Conservation (phyloP, 2,113 vertebrate species). For the Columba livia region DNA sequence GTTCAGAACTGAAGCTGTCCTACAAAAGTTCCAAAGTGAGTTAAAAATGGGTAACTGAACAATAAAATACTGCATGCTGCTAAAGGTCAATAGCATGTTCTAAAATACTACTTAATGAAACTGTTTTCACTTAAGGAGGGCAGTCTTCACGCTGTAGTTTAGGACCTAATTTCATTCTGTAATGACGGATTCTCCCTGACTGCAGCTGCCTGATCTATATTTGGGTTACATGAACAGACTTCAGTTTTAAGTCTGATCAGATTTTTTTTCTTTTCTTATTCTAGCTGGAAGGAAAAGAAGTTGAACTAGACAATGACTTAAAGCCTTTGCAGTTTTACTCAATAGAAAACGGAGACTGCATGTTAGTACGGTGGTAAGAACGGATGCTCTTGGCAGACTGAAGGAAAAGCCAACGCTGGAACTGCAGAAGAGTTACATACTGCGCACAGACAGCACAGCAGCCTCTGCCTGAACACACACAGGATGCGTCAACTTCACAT, state of each 20-base stretch:
- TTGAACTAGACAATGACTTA: conserved; percentile 88
- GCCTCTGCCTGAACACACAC: neutral
- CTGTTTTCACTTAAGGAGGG: neutral
- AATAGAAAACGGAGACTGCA: conserved; percentile 87
- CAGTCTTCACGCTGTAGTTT: neutral
- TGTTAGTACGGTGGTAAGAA: conserved; percentile 89
- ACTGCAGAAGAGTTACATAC: neutral
- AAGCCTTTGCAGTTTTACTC: conserved; percentile 91
- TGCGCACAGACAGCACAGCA: neutral
- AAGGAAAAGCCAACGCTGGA: neutral
- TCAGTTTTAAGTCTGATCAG: neutral
- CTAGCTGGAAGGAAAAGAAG: conserved; percentile 87
- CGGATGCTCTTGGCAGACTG: neutral
- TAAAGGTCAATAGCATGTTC: neutral
- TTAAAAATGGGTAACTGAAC: neutral
- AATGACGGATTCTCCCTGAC: neutral
- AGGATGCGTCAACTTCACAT: neutral
- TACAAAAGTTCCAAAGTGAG: conserved; percentile 89
- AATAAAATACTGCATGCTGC: neutral
- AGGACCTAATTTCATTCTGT: neutral
- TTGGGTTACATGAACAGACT: neutral
- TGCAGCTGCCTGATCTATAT: neutral
- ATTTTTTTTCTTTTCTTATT: neutral
- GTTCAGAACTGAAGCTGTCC: conserved; percentile 81
- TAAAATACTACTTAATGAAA: neutral